A percentile compares a stretch with the other conserved stretches of the same genome.
Conservation (phyloP, 2,888 invertebrate genomes). For the Ceraclea dissimilis region DNA sequence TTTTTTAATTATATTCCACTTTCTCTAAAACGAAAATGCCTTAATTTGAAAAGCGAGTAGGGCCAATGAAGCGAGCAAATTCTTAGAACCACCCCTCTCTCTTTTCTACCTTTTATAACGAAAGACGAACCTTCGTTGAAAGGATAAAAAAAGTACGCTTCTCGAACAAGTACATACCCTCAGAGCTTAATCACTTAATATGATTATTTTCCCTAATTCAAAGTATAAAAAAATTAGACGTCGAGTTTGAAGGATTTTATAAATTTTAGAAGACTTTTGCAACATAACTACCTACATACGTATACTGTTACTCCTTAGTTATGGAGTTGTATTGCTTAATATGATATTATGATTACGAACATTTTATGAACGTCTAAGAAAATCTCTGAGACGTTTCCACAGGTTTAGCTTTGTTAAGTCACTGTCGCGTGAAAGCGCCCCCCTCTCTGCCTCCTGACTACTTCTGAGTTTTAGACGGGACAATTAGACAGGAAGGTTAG, state of each 20-base stretch:
- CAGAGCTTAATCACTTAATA: slow-evolving; percentile 21
- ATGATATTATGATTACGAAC: too few species aligned
- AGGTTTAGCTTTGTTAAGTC: slow-evolving; percentile 17
- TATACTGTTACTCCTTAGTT: too few species aligned
- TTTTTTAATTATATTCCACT: slow-evolving; percentile 9
- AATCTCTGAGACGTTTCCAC: too few species aligned
- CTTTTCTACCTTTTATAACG: too few species aligned
- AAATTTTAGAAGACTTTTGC: too few species aligned
- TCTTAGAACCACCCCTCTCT: neutral
- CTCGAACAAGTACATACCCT: too few species aligned
- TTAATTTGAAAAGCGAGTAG: slow-evolving; percentile 3
- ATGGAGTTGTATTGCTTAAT: too few species aligned
- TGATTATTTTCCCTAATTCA: slow-evolving; percentile 24
- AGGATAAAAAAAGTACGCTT: too few species aligned
- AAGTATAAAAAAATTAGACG: neutral
- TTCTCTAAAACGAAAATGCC: slow-evolving; percentile 1
- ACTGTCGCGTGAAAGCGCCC: neutral
- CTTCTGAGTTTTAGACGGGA: slow-evolving; percentile 12
- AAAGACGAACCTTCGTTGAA: too few species aligned
- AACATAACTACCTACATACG: too few species aligned
- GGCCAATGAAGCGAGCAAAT: slow-evolving; percentile 14
- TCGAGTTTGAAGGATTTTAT: neutral
- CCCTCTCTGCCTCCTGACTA: slow-evolving; percentile 15
- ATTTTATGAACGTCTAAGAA: too few species aligned
- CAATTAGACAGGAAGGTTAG: slow-evolving; percentile 15